phyloP scores from a whole-genome alignment of 2,888 invertebrate species.

The Trachelus troglodyta region DNA sequence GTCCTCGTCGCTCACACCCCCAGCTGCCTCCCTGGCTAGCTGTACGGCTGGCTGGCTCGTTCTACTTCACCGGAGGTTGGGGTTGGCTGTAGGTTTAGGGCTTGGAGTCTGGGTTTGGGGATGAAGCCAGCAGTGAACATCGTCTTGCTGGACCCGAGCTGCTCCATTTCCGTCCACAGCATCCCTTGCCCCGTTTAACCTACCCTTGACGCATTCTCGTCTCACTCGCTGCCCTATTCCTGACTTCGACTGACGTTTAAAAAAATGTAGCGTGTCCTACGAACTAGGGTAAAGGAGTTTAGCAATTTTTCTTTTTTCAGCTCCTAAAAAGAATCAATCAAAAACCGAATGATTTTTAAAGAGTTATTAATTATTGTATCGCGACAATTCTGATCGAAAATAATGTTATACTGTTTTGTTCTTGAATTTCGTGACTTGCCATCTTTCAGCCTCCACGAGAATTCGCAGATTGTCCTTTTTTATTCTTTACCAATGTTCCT shows the following conservation, averaged over 20 bases:
- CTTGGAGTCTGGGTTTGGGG: constrained; percentile 22
- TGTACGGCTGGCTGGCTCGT: constrained; percentile 18
- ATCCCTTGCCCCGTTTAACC: constrained; percentile 21
- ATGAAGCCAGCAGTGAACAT: constrained; percentile 31
- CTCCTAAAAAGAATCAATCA: too few species aligned
- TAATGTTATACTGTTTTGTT: neutral
- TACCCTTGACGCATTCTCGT: constrained; percentile 13
- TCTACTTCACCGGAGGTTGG: constrained; percentile 28
- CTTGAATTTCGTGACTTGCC: neutral
- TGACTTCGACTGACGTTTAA: neutral
- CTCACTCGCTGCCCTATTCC: neutral
- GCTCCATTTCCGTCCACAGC: constrained; percentile 45
- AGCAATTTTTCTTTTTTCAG: too few species aligned
- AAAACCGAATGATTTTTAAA: neutral
- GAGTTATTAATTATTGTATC: neutral
- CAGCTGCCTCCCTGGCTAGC: constrained; percentile 8
- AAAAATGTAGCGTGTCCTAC: neutral
- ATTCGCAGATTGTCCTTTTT: neutral
- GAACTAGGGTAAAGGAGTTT: neutral
- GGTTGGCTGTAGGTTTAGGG: constrained; percentile 23
- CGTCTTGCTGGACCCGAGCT: constrained; percentile 40
- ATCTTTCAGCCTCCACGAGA: neutral
- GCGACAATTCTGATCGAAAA: neutral
- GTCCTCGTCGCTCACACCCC: constrained; percentile 22
- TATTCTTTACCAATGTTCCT: too few species aligned